Base-by-base conservation (phyloP, 2,888 invertebrate species). In the Encarsia formosa region DNA sequence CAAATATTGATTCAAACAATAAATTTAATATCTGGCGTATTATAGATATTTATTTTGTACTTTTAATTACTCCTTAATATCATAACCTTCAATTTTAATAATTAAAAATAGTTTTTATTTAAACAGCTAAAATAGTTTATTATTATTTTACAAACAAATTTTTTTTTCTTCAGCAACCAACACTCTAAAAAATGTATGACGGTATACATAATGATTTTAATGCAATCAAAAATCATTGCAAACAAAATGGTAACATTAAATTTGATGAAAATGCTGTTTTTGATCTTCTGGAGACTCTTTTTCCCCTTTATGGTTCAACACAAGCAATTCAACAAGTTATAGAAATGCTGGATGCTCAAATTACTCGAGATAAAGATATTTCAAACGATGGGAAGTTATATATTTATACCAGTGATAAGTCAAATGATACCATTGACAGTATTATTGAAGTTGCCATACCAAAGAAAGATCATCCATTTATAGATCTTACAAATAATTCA, bases 211-310 rank as follows among this genome's bases (percentile, higher is more conserved):
- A 55, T 5, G 57, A 59, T 31, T 39, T 55, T 37, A 39, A 58
- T 20, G 39, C 43, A 1, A 41, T 62, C 20, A 60, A 57, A 43
- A 37, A 34, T 2, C 40, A 37, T 11, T 40, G 59, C 13, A 37
- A 24, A 6, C 20, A 16, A 1, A 46, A 57, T 32, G 58, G 57
- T 8, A 41, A 53, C 1, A 41, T 11, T 19, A 20, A 31, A 6
- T 53, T 59, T 24, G 59, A 60, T 15, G 56, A 58, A 37, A 38
- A 42, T 8, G 44, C 51, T 18, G 49, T 62, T 37, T 56, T 55
- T 35, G 59, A 61, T 4, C 42, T 63, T 5, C 26, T 63, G 16
- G 57, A 60, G 31, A 53, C 37, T 19, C 49, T 54, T 9, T 46
- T 38, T 26, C 51, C 48, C 1, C 16, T 18, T 35, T 20, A 54